phyloP scores from a whole-genome alignment of 2,113 vertebrate species.

The Ophthalmolycus amberensis region DNA sequence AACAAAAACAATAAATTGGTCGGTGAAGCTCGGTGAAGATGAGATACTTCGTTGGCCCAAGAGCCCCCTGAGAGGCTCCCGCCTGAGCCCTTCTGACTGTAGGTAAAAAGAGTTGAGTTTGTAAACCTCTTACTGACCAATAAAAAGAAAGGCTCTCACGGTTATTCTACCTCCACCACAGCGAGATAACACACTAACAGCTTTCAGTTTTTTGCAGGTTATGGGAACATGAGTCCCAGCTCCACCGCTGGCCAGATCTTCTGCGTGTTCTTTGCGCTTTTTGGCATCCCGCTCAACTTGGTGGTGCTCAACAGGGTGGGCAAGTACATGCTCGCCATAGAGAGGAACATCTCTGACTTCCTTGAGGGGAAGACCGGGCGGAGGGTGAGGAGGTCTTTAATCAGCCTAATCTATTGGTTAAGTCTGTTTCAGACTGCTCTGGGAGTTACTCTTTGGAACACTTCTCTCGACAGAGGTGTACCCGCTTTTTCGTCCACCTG shows the following conservation, averaged over 20 bases:
- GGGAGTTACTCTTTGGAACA: neutral
- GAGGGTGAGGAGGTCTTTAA: slow-evolving; percentile 65
- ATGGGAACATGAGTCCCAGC: slow-evolving; percentile 89
- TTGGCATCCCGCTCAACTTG: slow-evolving; percentile 93
- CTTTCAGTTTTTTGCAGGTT: slow-evolving; percentile 81
- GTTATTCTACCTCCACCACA: neutral
- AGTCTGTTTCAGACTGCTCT: neutral
- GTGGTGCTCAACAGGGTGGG: slow-evolving; percentile 91
- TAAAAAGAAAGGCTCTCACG: neutral
- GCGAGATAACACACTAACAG: slow-evolving; percentile 3
- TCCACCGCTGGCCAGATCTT: slow-evolving; percentile 86
- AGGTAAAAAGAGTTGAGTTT: neutral
- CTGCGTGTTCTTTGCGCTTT: slow-evolving; percentile 90
- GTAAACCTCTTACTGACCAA: neutral
- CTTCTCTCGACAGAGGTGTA: slow-evolving; percentile 74
- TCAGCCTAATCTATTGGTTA: neutral
- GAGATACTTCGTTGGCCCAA: neutral
- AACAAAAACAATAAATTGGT: neutral
- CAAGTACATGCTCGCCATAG: slow-evolving; percentile 86
- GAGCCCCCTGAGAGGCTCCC: no score
- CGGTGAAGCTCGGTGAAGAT: neutral
- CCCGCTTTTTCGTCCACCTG: slow-evolving; percentile 82
- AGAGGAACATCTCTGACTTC: slow-evolving; percentile 74
- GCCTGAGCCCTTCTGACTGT: neutral
- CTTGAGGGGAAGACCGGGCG: slow-evolving; percentile 66